These are phyloP conservation scores for Campylomormyrus numenius DNA, from an alignment of 2,113 vertebrate genomes.

Conservation along the genomic window DNA sequence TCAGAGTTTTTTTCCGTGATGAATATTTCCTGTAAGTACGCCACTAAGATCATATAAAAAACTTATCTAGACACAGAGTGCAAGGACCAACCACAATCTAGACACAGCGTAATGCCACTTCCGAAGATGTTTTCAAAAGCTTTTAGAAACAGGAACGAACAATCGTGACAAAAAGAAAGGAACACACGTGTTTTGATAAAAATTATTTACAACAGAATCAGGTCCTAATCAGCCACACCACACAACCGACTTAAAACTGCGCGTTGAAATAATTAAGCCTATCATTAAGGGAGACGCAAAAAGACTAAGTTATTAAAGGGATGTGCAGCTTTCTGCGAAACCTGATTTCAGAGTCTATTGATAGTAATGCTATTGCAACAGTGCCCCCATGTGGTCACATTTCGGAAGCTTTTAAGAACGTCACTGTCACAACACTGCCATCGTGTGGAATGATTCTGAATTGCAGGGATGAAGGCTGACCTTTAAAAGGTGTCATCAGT, in stretches of 20 bases:
- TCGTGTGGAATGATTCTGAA: neutral
- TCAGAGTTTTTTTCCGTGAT: neutral
- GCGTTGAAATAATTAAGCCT: neutral
- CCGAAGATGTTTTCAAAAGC: neutral
- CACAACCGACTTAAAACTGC: neutral
- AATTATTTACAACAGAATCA: neutral
- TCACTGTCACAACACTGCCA: neutral
- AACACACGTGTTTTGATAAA: neutral
- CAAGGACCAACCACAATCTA: neutral
- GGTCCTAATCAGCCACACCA: neutral
- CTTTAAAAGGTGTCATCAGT: neutral
- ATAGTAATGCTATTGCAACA: neutral
- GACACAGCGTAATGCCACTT: neutral
- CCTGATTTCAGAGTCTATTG: neutral
- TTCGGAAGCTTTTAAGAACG: neutral
- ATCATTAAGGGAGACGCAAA: neutral
- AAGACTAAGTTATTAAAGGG: neutral
- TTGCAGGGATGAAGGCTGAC: neutral
- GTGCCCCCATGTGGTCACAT: neutral
- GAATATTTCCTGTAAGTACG: neutral
- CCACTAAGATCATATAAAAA: neutral
- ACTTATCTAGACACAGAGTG: neutral
- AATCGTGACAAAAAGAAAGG: neutral
- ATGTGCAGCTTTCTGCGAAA: neutral
- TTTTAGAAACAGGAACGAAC: neutral